Conservation (phyloP, 2,113 vertebrate genomes). For the Ceyx margarethae region DNA sequence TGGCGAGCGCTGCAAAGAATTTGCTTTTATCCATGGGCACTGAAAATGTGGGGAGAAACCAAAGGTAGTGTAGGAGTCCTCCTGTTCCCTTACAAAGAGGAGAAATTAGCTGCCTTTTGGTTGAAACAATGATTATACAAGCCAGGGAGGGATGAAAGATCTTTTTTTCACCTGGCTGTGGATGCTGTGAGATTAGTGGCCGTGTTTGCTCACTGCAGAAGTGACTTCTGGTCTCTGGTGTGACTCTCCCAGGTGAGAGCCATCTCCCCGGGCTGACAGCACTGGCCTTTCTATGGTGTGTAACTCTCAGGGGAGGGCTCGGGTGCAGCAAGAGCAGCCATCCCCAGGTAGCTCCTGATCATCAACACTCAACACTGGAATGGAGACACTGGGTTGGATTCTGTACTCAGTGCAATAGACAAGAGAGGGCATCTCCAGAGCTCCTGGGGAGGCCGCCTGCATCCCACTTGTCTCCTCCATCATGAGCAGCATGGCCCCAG, state of each 20-base stretch:
- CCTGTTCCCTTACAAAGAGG: not conserved
- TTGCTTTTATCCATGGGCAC: not conserved
- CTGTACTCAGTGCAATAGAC: not conserved
- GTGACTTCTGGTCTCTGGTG: not conserved
- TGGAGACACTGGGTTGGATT: not conserved
- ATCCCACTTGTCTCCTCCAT: not conserved
- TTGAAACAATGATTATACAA: not conserved
- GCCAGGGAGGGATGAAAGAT: not conserved
- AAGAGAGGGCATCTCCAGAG: not conserved
- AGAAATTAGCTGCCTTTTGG: not conserved
- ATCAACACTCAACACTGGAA: not conserved
- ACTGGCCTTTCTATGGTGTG: not conserved
- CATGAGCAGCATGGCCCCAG: fast-evolving
- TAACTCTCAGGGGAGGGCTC: not conserved
- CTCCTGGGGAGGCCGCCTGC: not conserved
- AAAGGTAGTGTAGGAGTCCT: not conserved
- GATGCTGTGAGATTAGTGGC: not conserved
- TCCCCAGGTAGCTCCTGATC: not conserved
- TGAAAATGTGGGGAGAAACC: not conserved
- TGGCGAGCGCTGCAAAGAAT: not conserved
- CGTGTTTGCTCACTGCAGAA: not conserved
- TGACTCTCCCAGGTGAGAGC: fast-evolving
- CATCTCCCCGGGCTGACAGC: not conserved
- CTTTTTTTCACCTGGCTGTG: not conserved
- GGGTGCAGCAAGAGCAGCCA: not conserved